Evolutionary conservation across 1,140 invertebrate genomes (phyloP), one percentile per base, ranked within the genome.

Genomic region (Drosophila sproati): DNA sequence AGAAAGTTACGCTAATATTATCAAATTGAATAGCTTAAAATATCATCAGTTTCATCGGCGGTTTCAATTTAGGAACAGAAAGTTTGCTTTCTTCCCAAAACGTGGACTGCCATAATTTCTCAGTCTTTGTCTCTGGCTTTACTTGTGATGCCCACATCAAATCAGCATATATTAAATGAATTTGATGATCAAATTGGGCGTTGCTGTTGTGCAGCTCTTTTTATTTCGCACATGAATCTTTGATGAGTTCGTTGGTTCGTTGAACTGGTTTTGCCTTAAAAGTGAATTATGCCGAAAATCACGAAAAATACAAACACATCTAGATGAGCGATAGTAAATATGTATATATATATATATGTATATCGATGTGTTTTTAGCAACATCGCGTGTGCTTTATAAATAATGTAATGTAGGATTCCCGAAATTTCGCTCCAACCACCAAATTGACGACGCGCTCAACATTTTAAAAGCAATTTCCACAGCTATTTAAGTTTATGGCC

Each of bases 391-490:
- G 39, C 39, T 70, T 54, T 71, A 75, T 70, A 71, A 57, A 64
- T 62, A 62, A 37, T 69, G 29, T 75, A 50, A 57, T 69, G 12
- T 71, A 48, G 43, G 57, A 60, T 63, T 43, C 55, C 29, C 35
- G 31, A 51, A 52, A 37, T 52, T 47, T 64, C 62, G 60, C 43
- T 47, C 20, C 12, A 12, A 31, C 32, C 45, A 20, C 20, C 8
- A 12, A 50, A 29, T n/a, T 31, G 41, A n/a, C 66, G 45, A 68
- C 64, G 73, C 57, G 69, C 54, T 50, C 34, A 72, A 60, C 60
- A 76, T 76, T 76, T 76, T 64, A 55, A 76, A 72, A 66, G 39
- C 47, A 72, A 76, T 76, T 76, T 76, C 31, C 56, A 63, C 59
- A 64, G 73, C 73, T 52, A 75, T 64, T 71, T 55, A 12, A 64